phyloP scores from a whole-genome alignment of 2,113 vertebrate genomes.

The Irena cyanogastra region DNA sequence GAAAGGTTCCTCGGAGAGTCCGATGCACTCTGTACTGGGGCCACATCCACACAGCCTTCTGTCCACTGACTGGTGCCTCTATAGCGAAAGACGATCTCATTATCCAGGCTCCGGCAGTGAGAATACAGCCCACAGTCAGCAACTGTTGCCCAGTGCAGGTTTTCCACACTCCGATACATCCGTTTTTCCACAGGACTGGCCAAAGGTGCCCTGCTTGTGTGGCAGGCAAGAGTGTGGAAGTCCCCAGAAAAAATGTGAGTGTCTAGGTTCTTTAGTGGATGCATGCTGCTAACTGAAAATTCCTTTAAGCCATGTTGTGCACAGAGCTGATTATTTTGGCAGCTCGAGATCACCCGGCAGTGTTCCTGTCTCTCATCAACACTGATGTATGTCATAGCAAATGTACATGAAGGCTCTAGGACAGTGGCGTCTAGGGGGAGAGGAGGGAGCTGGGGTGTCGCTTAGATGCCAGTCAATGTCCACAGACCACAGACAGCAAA shows the following conservation, averaged over 20 bases:
- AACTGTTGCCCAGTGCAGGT: slow-evolving; percentile 78
- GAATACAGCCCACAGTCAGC: slow-evolving; percentile 67
- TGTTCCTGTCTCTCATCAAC: slow-evolving; percentile 71
- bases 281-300: slow-evolving; percentile 69
- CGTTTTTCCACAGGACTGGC: slow-evolving; percentile 52
- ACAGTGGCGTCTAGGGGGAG: slow-evolving; percentile 59
- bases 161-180: slow-evolving; percentile 87
- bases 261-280: slow-evolving; percentile 69
- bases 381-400: slow-evolving; percentile 74
- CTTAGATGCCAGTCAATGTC: slow-evolving; percentile 77
- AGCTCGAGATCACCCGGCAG: slow-evolving; percentile 76
- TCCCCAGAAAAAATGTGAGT: slow-evolving; percentile 40
- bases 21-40: slow-evolving; percentile 39
- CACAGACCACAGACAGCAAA: slow-evolving; percentile 71
- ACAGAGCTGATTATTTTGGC: slow-evolving; percentile 78
- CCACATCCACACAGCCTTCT: slow-evolving; percentile 65
- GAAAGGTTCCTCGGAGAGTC: slow-evolving; percentile 64
- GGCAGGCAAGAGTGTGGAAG: slow-evolving; percentile 19
- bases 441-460: slow-evolving; percentile 70
- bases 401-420: slow-evolving; percentile 64
- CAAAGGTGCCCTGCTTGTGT: slow-evolving; percentile 11
- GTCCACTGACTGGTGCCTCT: slow-evolving; percentile 75
- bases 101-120: slow-evolving; percentile 77
- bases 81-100: slow-evolving; percentile 76
- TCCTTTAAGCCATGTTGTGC: slow-evolving; percentile 79